Percentiles rank a stretch among this genome's conserved stretches.
These are phyloP conservation scores for Cordilura impudica DNA, from an alignment of 2,888 invertebrate genomes.

Conservation along the genomic window DNA sequence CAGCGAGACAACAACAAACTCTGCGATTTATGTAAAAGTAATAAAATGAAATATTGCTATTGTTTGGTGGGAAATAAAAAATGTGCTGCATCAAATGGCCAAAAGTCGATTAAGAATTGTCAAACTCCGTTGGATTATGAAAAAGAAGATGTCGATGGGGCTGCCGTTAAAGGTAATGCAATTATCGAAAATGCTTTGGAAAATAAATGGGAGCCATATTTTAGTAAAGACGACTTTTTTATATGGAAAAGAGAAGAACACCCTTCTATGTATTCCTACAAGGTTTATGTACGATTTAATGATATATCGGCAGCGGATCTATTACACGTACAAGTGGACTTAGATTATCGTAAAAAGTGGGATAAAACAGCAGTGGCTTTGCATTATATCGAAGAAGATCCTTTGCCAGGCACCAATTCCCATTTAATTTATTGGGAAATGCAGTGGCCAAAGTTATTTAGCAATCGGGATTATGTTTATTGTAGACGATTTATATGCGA, in stretches of 20 bases:
- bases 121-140: slow-evolving; percentile 36
- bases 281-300: slow-evolving; percentile 90
- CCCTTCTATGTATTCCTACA: slow-evolving; percentile 87
- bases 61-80: slow-evolving; percentile 71
- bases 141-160: slow-evolving; percentile 33
- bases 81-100: slow-evolving; percentile 47
- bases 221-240: slow-evolving; percentile 87
- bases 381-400: slow-evolving; percentile 84
- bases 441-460: slow-evolving; percentile 90
- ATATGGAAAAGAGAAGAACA: slow-evolving; percentile 88
- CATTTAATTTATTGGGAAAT: slow-evolving; percentile 93
- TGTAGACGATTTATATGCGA: slow-evolving; percentile 84
- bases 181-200: slow-evolving; percentile 68
- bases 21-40: slow-evolving; percentile 70
- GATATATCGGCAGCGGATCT: slow-evolving; percentile 90
- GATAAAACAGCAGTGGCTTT: slow-evolving; percentile 87
- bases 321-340: slow-evolving; percentile 89
- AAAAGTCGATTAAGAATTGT: slow-evolving; percentile 78
- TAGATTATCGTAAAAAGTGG: slow-evolving; percentile 88
- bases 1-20: slow-evolving; percentile 79
- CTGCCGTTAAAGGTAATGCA: slow-evolving; percentile 59
- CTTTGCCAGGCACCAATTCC: slow-evolving; percentile 80
- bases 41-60: slow-evolving; percentile 73
- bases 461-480: slow-evolving; percentile 92
- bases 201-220: slow-evolving; percentile 82